These are phyloP conservation scores for Drosophila falleni DNA, from an alignment of 2,888 invertebrate species.

Conservation along the genomic window DNA sequence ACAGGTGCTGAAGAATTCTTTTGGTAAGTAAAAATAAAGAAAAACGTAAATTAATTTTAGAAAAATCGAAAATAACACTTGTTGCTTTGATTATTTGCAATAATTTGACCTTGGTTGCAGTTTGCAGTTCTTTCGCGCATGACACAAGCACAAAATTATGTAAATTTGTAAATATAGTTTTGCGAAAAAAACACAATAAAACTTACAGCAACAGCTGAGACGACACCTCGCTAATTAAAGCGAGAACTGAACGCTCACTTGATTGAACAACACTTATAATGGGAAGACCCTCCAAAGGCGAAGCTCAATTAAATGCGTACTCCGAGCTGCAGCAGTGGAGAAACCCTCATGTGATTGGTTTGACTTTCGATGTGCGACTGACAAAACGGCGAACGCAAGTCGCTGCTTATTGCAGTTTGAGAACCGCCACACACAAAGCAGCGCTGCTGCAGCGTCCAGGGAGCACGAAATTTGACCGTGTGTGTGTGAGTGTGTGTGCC, in stretches of 20 bases:
- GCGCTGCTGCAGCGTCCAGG: conserved; percentile 6
- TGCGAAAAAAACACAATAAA: neutral
- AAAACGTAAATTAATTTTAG: conserved; percentile 35
- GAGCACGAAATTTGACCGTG: neutral
- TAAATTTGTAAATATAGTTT: conserved; percentile 48
- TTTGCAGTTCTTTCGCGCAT: conserved; percentile 61
- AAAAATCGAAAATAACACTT: conserved; percentile 55
- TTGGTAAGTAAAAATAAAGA: conserved; percentile 8
- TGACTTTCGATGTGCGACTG: conserved; percentile 60
- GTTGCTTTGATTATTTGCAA: conserved; percentile 52
- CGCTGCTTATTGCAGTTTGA: neutral
- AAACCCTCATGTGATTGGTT: conserved; percentile 35
- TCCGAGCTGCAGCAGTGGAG: neutral
- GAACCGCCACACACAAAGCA: conserved; percentile 1
- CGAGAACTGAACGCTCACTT: conserved; percentile 3
- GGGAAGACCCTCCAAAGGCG: conserved; percentile 3
- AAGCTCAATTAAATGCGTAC: conserved; percentile 36
- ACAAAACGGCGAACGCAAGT: conserved; percentile 27
- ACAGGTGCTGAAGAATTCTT: conserved; percentile 7
- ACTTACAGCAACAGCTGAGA: neutral
- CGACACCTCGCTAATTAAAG: conserved; percentile 21
- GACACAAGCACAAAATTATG: conserved; percentile 59
- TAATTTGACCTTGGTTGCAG: conserved; percentile 58
- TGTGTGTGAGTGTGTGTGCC: neutral
- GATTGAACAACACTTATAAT: conserved; percentile 8